phyloP scores from a whole-genome alignment of 1,140 invertebrate species.

The Hyles vespertilio region DNA sequence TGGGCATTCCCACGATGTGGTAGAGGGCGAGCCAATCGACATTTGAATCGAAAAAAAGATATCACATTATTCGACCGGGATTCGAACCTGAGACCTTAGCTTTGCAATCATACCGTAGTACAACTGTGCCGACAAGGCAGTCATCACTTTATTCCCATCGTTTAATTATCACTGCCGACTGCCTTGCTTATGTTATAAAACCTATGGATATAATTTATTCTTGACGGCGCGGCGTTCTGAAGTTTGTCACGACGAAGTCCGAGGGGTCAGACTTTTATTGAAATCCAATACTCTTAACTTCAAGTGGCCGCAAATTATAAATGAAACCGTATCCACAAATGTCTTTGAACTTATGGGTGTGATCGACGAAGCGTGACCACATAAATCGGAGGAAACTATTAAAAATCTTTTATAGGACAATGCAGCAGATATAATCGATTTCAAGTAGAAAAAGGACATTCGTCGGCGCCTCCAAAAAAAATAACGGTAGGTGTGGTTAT shows the following conservation, averaged over 20 bases:
- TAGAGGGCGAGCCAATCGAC: too few relatives aligned
- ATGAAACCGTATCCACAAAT: constrained; percentile 29
- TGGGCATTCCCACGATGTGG: too few relatives aligned
- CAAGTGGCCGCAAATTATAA: constrained; percentile 21
- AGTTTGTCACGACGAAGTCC: neutral
- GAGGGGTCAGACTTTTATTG: neutral
- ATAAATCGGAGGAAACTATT: constrained; percentile 45
- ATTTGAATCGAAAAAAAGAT: too few relatives aligned
- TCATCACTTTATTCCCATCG: too few relatives aligned
- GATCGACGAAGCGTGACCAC: constrained; percentile 54
- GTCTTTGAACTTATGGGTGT: constrained; percentile 43
- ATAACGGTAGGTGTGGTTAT: constrained; percentile 55
- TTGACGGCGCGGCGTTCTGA: neutral
- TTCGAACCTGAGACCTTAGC: too few relatives aligned
- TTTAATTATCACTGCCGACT: neutral
- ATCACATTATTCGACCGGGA: too few relatives aligned
- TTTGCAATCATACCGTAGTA: too few relatives aligned
- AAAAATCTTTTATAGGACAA: constrained; percentile 26
- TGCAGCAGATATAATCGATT: constrained; percentile 7
- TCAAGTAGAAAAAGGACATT: constrained; percentile 12
- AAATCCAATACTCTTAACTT: neutral
- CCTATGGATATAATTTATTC: neutral
- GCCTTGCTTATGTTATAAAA: neutral
- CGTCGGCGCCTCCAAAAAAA: constrained; percentile 28
- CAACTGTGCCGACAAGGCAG: too few relatives aligned